phyloP scores from a whole-genome alignment of 2,888 invertebrate species.

The Clostera curtula region DNA sequence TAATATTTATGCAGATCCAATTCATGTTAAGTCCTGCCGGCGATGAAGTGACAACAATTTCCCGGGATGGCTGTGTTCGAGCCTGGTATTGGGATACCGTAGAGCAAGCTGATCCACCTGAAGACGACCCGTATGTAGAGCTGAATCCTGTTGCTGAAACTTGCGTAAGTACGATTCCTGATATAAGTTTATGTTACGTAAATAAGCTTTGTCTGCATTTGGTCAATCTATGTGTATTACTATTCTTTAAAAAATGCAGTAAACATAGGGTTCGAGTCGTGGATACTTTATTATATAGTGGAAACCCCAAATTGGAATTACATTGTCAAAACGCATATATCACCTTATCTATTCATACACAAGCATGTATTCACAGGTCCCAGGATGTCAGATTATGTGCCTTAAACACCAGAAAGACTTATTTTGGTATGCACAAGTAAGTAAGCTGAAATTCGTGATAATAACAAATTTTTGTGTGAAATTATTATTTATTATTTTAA shows the following conservation, averaged over 20 bases:
- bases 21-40: constrained; percentile 61
- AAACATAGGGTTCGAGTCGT: no score
- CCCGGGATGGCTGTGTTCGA: constrained; percentile 85
- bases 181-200: no score
- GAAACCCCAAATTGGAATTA: no score
- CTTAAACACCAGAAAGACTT: constrained; percentile 60
- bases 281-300: no score
- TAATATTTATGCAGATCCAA: constrained; percentile 43
- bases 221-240: no score
- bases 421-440: constrained; percentile 87
- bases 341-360: not conserved
- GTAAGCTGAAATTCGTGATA: constrained; percentile 12
- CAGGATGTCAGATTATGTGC: constrained; percentile 62
- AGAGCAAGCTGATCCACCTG: constrained; percentile 89
- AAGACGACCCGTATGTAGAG: constrained; percentile 85
- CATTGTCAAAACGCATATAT: no score
- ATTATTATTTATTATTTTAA: not conserved
- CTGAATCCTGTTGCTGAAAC: constrained; percentile 92
- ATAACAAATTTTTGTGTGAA: no score
- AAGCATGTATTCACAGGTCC: constrained; percentile 38
- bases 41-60: constrained; percentile 65
- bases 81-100: constrained; percentile 95
- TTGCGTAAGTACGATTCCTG: constrained; percentile 44
- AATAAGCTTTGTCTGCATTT: no score
- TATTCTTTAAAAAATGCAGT: no score